Conservation (phyloP, 2,888 invertebrate species). For the Hydraecia micacea region DNA sequence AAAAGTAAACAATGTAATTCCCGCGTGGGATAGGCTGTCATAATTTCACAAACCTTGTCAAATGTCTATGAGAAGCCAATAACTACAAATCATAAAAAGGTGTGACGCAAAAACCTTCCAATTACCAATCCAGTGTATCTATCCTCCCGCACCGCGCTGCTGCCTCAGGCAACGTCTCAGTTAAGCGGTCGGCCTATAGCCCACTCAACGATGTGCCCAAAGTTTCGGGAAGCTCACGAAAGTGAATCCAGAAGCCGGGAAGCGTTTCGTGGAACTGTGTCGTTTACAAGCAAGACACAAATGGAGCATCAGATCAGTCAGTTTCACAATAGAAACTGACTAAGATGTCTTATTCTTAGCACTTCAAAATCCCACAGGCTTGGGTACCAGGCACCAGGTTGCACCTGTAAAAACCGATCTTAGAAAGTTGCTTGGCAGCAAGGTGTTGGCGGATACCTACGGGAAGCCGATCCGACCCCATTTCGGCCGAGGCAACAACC, state of each 20-base stretch:
- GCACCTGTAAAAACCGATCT: constrained; percentile 58
- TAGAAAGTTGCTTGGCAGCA: constrained; percentile 67
- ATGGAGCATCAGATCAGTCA: constrained; percentile 17
- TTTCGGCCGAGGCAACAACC: constrained; percentile 82
- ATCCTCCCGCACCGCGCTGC: too few relatives aligned
- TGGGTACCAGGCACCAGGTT: constrained; percentile 23
- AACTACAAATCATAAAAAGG: neutral
- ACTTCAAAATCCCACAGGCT: neutral
- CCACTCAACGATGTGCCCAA: constrained; percentile 3
- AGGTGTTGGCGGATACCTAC: constrained; percentile 70
- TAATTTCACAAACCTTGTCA: neutral
- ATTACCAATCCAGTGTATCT: neutral
- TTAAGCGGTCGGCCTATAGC: too few relatives aligned
- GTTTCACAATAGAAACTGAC: constrained; percentile 24
- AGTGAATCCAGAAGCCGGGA: constrained; percentile 15
- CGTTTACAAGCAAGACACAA: constrained; percentile 19
- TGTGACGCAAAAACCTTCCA: neutral
- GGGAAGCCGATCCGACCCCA: constrained; percentile 77
- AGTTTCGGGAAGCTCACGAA: constrained; percentile 23
- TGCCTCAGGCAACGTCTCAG: too few relatives aligned
- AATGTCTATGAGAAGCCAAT: neutral
- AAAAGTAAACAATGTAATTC: neutral
- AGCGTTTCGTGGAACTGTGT: constrained; percentile 29
- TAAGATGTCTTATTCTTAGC: constrained; percentile 34
- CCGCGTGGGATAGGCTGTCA: neutral